Percentiles rank a stretch among this genome's conserved stretches.
phyloP scores from a whole-genome alignment of 2,113 vertebrate species.

The Amphiprion ocellaris region DNA sequence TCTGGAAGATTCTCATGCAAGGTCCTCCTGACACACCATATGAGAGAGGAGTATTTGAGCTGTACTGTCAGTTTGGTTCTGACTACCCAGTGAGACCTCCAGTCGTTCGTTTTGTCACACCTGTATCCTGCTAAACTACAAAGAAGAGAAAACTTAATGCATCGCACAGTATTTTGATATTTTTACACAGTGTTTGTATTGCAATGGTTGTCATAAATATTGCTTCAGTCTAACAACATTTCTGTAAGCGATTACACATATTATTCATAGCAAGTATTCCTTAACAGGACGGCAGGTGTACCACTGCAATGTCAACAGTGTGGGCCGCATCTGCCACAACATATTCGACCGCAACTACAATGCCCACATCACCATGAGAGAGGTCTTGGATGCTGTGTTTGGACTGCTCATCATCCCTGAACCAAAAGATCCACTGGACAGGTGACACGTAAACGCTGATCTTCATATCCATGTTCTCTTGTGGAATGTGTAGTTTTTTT shows the following conservation, averaged over 20 bases:
- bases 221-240: too few species aligned
- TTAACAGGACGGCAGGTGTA: constrained; percentile 71
- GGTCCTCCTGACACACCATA: constrained; percentile 80
- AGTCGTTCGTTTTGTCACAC: constrained; percentile 72
- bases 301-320: constrained; percentile 81
- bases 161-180: not conserved
- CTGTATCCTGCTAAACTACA: constrained; percentile 68
- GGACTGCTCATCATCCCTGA: constrained; percentile 80
- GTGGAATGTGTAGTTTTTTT: too few species aligned
- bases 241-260: not conserved
- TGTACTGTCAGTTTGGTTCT: constrained; percentile 77
- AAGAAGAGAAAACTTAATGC: not conserved
- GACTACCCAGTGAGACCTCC: constrained; percentile 80
- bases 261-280: not conserved
- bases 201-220: not conserved
- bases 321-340: constrained; percentile 80
- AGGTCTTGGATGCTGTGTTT: constrained; percentile 75
- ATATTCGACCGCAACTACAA: constrained; percentile 81
- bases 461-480: not conserved
- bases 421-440: constrained; percentile 79
- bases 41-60: constrained; percentile 76
- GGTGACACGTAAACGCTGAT: constrained; percentile 36
- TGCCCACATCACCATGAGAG: constrained; percentile 76
- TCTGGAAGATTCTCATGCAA: constrained; percentile 80
- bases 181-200: not conserved